These are phyloP conservation scores for Oxyscelio sp. DNA, from an alignment of 2,888 invertebrate genomes.

Conservation along the genomic window DNA sequence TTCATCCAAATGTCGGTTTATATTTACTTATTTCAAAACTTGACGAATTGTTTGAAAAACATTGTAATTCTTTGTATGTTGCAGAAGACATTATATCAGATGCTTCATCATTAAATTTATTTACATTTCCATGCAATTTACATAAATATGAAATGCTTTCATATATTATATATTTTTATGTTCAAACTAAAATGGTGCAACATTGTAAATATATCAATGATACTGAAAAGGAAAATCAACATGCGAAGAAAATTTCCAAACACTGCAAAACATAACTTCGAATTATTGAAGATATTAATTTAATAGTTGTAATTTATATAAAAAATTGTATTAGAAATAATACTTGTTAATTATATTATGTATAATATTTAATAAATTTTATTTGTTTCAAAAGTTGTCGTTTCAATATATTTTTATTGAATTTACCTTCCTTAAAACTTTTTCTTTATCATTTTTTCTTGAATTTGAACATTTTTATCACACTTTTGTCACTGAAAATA, in stretches of 20 bases:
- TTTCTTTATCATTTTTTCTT: background rate
- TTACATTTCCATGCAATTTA: conserved; percentile 5
- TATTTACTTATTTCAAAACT: conserved; percentile 1
- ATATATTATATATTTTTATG: conserved; percentile 10
- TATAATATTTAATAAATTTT: background rate
- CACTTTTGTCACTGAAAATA: background rate
- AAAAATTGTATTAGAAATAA: too few relatives aligned
- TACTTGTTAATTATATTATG: conserved; percentile 2
- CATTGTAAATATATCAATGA: background rate
- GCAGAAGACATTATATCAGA: conserved; percentile 11
- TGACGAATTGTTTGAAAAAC: background rate
- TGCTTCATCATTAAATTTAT: background rate
- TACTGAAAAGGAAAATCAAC: conserved; percentile 9
- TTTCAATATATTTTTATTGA: background rate
- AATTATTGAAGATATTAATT: background rate
- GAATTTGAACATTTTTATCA: background rate
- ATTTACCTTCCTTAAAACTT: conserved; percentile 1
- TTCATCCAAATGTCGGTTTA: conserved; percentile 13
- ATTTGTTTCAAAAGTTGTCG: background rate
- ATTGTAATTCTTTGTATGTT: background rate
- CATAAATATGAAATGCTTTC: conserved; percentile 8
- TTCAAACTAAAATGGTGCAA: background rate
- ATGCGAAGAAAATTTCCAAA: conserved; percentile 2
- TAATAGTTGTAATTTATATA: too few relatives aligned
- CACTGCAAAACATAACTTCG: background rate